Conservation (phyloP, 1,140 invertebrate species). For the Reticulitermes speratus region DNA sequence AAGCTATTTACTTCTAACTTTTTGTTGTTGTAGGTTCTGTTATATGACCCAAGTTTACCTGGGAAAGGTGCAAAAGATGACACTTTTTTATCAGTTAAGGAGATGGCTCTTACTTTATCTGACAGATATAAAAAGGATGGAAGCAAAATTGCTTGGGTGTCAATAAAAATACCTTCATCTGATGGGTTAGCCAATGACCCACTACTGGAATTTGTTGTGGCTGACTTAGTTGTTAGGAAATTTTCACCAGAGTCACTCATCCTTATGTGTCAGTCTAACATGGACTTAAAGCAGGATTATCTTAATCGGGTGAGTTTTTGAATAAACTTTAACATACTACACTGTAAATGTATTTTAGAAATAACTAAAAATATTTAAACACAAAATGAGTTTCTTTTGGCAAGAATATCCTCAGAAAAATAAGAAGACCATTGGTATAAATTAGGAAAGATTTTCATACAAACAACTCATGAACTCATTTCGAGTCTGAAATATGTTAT, state of each 20-base stretch:
- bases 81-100: constrained; percentile 64
- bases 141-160: constrained; percentile 69
- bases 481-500: too few relatives aligned
- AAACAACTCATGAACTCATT: too few relatives aligned
- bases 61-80: constrained; percentile 64
- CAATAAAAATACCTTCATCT: constrained; percentile 57
- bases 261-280: constrained; percentile 61
- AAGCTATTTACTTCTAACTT: constrained; percentile 27
- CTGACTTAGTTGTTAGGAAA: constrained; percentile 70
- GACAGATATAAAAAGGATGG: constrained; percentile 68
- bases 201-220: constrained; percentile 54
- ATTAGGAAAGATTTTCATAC: too few relatives aligned
- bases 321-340: background rate
- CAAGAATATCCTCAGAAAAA: too few relatives aligned
- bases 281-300: constrained; percentile 74
- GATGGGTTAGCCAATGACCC: constrained; percentile 17
- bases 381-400: too few relatives aligned
- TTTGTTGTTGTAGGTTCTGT: constrained; percentile 54
- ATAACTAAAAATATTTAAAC: too few relatives aligned
- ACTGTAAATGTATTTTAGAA: too few relatives aligned
- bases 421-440: too few relatives aligned
- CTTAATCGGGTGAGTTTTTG: constrained; percentile 68
- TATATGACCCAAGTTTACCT: constrained; percentile 57
- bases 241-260: constrained; percentile 68
- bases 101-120: constrained; percentile 58